These are phyloP conservation scores for Tachysurus vachellii DNA, from an alignment of 2,113 vertebrate species.

Conservation along the genomic window DNA sequence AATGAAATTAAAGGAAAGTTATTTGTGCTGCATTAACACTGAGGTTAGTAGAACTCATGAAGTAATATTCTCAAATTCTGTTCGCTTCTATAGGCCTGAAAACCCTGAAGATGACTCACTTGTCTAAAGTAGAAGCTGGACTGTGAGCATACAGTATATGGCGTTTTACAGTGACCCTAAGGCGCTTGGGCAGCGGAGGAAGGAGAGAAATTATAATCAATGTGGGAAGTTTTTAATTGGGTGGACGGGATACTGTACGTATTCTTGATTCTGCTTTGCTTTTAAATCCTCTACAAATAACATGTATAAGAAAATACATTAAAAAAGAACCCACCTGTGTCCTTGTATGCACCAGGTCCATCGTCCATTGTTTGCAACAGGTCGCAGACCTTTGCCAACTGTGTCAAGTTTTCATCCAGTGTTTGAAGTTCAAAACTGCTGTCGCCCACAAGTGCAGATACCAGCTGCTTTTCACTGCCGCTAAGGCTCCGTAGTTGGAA, in stretches of 20 bases:
- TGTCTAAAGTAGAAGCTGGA: neutral
- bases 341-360: too few species aligned
- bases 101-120: neutral
- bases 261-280: neutral
- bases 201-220: neutral
- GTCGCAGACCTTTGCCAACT: constrained; percentile 18
- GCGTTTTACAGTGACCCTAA: neutral
- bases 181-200: neutral
- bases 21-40: neutral
- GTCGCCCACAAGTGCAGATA: neutral
- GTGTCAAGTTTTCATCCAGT: neutral
- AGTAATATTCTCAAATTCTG: neutral
- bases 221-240: neutral
- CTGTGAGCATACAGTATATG: neutral
- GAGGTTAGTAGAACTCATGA: neutral
- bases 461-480: neutral
- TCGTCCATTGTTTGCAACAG: neutral
- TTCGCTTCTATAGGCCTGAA: neutral
- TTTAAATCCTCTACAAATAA: neutral
- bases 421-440: neutral
- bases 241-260: neutral
- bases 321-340: neutral
- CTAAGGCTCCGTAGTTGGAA: constrained; percentile 29
- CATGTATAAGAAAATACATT: neutral
- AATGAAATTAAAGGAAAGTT: neutral